phyloP scores from a whole-genome alignment of 2,888 invertebrate species.

The Troglohyphantes excavatus region DNA sequence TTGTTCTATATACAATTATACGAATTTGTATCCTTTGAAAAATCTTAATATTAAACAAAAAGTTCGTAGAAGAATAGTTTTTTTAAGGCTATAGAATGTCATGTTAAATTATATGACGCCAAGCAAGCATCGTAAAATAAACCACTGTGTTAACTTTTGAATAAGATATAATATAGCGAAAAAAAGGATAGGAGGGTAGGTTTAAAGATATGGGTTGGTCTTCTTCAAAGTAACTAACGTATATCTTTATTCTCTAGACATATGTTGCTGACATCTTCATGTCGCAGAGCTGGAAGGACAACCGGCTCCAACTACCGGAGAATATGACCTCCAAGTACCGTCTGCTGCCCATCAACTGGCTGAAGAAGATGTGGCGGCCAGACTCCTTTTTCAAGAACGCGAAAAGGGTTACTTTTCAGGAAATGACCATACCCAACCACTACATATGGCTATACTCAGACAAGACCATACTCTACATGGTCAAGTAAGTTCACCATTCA shows the following conservation, averaged over 20 bases:
- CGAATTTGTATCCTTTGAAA: no score
- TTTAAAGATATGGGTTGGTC: no score
- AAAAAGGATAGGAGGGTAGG: no score
- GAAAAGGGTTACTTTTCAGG: constrained; percentile 95
- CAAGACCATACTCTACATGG: constrained; percentile 95
- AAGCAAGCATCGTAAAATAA: no score
- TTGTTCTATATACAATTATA: no score
- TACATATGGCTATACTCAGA: constrained; percentile 95
- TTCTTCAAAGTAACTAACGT: no score
- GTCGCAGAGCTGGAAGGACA: constrained; percentile 96
- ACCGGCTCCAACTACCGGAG: constrained; percentile 92
- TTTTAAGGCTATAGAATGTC: no score
- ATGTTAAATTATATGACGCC: no score
- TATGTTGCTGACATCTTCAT: constrained; percentile 96
- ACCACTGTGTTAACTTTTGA: no score
- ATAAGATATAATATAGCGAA: no score
- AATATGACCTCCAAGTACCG: constrained; percentile 96
- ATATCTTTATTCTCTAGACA: constrained; percentile 85
- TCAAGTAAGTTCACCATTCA: constrained; percentile 89
- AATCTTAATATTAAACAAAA: no score
- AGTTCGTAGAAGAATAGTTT: no score
- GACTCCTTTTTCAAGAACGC: constrained; percentile 95
- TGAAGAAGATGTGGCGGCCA: constrained; percentile 92
- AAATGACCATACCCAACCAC: constrained; percentile 97
- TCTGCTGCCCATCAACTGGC: constrained; percentile 94